Base-by-base conservation (phyloP, 2,797 vertebrate species). In the Paratrypauchen microcephalus region DNA sequence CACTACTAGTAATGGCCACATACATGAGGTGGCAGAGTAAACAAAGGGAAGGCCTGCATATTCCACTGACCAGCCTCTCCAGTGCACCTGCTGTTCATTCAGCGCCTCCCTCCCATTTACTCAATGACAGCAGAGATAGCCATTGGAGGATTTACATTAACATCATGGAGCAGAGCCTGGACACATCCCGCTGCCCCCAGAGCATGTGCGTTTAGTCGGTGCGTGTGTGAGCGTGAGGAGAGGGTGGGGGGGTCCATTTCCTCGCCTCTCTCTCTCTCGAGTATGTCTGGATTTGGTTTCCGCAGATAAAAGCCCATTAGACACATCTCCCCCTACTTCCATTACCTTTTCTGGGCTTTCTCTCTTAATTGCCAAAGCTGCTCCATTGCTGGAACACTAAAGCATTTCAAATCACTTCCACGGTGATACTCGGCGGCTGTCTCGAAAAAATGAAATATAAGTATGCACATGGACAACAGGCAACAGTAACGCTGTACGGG, bases 301-400 rank as follows among this genome's bases (percentile, higher is more conserved):
- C 91, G 90, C 86, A 92, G 93, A 94, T 94, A 94, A 94, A 94
- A 93, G 93, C 92, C 92, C 91, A 93, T 94, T 94, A 94, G 90
- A 92, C 91, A 89, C 91, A 92, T 93, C 86, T 89, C 84, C 75
- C 83, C 70, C 90, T 91, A 79, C 87, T 92, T 91, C 89, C 92
- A 91, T 93, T 94, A 93, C 90, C 88, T 90, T 90, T 91, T 85
- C 89, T 87, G 84, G 84, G 84, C 84, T 87, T 88, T 89, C 86
- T 85, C 77, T 83, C 86, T 89, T 91, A 92, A 92, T 92, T 92
- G 90, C 89, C 86, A 86, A 87, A 87, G 83, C 89, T 80, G 86
- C 86, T 89, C 87, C 83, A 88, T 88, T 85, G 86, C 84, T 77
- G 81, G 82, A 91, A 86, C 84, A 86, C 82, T 90, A 86, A 90